Percentiles rank a stretch among this genome's conserved stretches.
phyloP scores from a whole-genome alignment of 2,888 invertebrate species.

The Diaphora mendica region DNA sequence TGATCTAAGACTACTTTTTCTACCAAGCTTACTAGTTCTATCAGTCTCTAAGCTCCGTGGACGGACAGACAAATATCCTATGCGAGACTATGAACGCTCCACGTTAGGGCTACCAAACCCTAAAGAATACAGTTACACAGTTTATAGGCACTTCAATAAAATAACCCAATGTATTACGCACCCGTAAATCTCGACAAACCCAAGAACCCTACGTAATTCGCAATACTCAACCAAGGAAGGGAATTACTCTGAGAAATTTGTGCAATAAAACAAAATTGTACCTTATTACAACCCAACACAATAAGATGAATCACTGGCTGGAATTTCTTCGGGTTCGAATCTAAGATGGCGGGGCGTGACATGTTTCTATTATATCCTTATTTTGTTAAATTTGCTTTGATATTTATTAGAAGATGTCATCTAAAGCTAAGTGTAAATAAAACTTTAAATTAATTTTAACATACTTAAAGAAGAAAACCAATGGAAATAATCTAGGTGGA shows the following conservation, averaged over 20 bases:
- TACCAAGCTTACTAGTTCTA: too few species aligned
- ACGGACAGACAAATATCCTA: neutral
- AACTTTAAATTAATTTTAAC: too few species aligned
- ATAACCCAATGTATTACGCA: neutral
- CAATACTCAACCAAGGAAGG: constrained; percentile 5
- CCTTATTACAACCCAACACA: constrained; percentile 18
- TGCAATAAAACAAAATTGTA: constrained; percentile 22
- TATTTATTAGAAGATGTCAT: neutral
- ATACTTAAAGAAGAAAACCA: too few species aligned
- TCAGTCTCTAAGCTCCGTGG: neutral
- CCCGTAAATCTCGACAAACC: constrained; percentile 4
- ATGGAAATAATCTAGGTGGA: too few species aligned
- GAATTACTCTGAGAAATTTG: constrained; percentile 17
- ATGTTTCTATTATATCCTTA: neutral
- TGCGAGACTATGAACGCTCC: neutral
- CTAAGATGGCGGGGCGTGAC: neutral
- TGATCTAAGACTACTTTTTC: too few species aligned
- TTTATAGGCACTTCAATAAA: constrained; percentile 2
- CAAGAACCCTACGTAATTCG: neutral
- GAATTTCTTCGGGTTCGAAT: constrained; percentile 4
- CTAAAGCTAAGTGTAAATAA: too few species aligned
- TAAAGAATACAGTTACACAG: neutral
- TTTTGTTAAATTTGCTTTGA: neutral
- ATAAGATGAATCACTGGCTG: constrained; percentile 10
- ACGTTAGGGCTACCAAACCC: neutral